Evolutionary conservation across 2,888 invertebrate species (phyloP).

Genomic region (Acronicta psi): DNA sequence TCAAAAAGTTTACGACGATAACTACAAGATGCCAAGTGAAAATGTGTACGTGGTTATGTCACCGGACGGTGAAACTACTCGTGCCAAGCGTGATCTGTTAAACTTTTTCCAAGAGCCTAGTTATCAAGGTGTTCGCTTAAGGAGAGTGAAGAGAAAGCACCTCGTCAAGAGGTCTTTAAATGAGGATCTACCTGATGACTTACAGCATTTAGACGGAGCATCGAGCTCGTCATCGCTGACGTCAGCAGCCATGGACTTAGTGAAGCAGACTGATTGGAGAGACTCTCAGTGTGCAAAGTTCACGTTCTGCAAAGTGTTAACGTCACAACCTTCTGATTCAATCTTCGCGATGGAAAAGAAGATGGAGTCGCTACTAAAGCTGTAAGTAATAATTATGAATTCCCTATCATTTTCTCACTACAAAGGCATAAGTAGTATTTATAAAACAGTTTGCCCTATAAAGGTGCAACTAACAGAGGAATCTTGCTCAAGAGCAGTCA

Average conservation of each 20-base stretch:
- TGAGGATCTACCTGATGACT: conserved; percentile 80
- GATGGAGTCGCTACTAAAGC: conserved; percentile 92
- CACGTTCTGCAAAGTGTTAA: conserved; percentile 93
- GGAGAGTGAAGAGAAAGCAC: conserved; percentile 71
- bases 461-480: conserved; percentile 25
- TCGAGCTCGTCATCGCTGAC: conserved; percentile 69
- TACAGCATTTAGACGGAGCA: conserved; percentile 76
- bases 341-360: conserved; percentile 94
- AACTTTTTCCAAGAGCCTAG: conserved; percentile 68
- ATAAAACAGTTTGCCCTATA: conserved; percentile 19
- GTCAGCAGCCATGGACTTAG: conserved; percentile 82
- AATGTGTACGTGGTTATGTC: conserved; percentile 87
- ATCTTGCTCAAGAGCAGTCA: conserved; percentile 50
- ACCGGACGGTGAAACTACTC: conserved; percentile 73
- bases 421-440: conserved; percentile 2
- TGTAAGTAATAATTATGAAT: conserved; percentile 89
- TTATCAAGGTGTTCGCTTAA: conserved; percentile 64
- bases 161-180: conserved; percentile 74
- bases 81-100: conserved; percentile 75
- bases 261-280: conserved; percentile 90
- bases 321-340: conserved; percentile 91
- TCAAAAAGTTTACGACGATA: conserved; percentile 83
- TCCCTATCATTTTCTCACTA: background rate
- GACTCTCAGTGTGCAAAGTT: conserved; percentile 94
- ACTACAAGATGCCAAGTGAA: conserved; percentile 88